A percentile compares a stretch with the other conserved stretches of the same genome.
These are phyloP conservation scores for Globodera ellingtonae DNA, from an alignment of 1,140 invertebrate species.

Conservation along the genomic window DNA sequence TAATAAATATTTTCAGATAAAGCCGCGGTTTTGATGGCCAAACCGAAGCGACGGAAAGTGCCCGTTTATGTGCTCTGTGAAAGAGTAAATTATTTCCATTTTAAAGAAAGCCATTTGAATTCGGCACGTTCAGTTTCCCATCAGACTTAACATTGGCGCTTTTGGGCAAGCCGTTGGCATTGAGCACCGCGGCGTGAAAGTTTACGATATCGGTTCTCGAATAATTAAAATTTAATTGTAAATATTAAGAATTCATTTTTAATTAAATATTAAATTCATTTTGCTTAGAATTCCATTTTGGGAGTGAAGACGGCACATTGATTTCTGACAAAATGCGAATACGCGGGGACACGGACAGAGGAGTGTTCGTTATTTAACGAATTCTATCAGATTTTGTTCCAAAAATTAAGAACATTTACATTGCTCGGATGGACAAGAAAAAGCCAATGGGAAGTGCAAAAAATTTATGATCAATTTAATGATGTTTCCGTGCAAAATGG, in stretches of 20 bases:
- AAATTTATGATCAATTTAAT: neutral
- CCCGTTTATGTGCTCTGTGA: too few relatives aligned
- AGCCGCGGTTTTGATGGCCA: too few relatives aligned
- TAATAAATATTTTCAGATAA: too few relatives aligned
- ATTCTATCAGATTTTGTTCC: neutral
- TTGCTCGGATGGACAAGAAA: neutral
- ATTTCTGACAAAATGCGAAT: neutral
- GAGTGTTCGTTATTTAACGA: neutral
- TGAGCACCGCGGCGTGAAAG: neutral
- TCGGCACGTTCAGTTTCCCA: neutral
- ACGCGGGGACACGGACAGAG: neutral
- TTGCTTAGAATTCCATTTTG: neutral
- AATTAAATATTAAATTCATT: neutral
- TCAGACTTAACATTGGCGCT: neutral
- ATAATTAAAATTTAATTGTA: neutral
- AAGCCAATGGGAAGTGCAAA: slow-evolving; percentile 1
- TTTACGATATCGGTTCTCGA: neutral
- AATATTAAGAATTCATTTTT: neutral
- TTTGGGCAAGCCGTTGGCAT: neutral
- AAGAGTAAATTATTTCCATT: too few relatives aligned
- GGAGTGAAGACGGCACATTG: neutral
- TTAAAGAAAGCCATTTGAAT: neutral
- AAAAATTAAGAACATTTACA: neutral
- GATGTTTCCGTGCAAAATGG: neutral
- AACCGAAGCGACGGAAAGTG: too few relatives aligned